A percentile compares a stretch with the other conserved stretches of the same genome.
Conservation (phyloP, 1,140 invertebrate genomes). For the Trichonephila inaurata region DNA sequence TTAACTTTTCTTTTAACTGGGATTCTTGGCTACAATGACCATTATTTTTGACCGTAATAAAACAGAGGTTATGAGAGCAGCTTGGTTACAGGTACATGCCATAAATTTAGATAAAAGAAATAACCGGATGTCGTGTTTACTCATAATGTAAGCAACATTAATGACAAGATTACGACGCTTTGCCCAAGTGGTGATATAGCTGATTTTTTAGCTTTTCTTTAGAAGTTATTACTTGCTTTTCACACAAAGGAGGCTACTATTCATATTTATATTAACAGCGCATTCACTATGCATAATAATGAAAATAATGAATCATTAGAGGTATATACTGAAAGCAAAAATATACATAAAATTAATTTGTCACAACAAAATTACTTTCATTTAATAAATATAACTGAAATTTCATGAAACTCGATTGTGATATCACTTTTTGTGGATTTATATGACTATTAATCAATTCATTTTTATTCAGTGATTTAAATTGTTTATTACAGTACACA, state of each 20-base stretch:
- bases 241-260: neutral
- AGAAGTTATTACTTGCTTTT: neutral
- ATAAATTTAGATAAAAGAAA: slow-evolving; percentile 36
- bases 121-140: neutral
- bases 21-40: neutral
- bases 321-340: neutral
- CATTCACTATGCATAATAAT: neutral
- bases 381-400: no score
- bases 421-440: no score
- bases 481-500: no score
- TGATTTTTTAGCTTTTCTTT: neutral
- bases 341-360: no score
- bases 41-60: slow-evolving; percentile 28
- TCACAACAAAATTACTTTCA: no score
- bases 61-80: slow-evolving; percentile 26
- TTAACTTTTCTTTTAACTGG: neutral
- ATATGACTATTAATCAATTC: no score
- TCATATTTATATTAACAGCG: neutral
- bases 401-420: no score
- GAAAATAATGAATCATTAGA: neutral
- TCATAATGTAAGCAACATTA: slow-evolving; percentile 11
- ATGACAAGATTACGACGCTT: neutral
- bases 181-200: neutral
- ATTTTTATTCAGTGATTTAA: no score
- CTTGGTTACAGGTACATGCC: neutral